Evolutionary conservation across 2,888 invertebrate genomes (phyloP).

Genomic region (Tetranychus truncatus): DNA sequence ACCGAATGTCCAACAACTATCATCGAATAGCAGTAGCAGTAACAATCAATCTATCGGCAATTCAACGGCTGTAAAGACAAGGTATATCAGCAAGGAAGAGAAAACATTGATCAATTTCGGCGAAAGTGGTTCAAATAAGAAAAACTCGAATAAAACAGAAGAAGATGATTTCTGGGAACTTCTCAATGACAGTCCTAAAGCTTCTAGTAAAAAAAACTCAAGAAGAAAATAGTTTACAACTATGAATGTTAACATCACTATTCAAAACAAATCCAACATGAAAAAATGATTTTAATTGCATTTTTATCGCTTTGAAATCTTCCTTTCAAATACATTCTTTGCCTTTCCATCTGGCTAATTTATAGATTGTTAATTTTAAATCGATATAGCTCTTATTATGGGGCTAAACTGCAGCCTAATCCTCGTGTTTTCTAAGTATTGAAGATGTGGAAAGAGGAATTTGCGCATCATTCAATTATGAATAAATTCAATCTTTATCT

Average conservation of each 20-base stretch:
- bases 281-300: constrained; percentile 19
- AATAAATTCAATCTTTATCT: too few species aligned
- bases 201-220: neutral
- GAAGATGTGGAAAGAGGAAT: too few species aligned
- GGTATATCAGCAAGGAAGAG: constrained; percentile 9
- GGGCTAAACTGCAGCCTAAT: too few species aligned
- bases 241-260: too few species aligned
- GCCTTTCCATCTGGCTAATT: too few species aligned
- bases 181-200: neutral
- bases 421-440: too few species aligned
- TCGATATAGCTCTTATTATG: too few species aligned
- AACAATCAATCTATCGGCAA: neutral
- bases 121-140: neutral
- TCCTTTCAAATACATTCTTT: too few species aligned
- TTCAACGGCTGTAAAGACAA: neutral
- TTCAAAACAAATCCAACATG: neutral
- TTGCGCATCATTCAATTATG: too few species aligned
- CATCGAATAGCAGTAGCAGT: neutral
- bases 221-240: too few species aligned
- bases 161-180: constrained; percentile 14
- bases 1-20: neutral
- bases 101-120: neutral
- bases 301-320: too few species aligned
- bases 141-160: constrained; percentile 2
- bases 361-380: too few species aligned